These are phyloP conservation scores for Octomys mimax DNA, from an alignment of 2,797 vertebrate species.

Conservation along the genomic window DNA sequence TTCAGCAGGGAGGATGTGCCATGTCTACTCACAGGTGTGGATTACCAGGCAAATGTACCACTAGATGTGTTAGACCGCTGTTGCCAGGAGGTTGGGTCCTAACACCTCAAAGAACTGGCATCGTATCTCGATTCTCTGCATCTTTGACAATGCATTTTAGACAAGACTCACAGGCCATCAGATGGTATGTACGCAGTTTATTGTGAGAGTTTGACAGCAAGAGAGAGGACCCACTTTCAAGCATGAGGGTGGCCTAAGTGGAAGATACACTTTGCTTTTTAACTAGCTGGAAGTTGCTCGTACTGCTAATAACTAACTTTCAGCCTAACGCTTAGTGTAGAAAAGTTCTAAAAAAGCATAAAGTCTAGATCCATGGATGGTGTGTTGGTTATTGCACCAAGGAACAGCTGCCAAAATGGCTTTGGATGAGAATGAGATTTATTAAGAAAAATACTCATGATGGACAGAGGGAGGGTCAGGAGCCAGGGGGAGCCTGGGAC, in stretches of 20 bases:
- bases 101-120: not conserved
- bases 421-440: not conserved
- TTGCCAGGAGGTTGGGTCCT: not conserved
- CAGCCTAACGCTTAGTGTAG: not conserved
- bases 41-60: not conserved
- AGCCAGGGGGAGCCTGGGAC: not conserved
- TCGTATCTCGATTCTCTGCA: not conserved
- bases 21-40: not conserved
- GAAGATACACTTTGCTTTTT: not conserved
- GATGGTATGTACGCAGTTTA: not conserved
- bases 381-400: not conserved
- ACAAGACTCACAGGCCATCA: not conserved
- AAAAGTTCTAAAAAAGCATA: not conserved
- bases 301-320: not conserved
- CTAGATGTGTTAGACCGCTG: not conserved
- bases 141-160: not conserved
- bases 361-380: not conserved
- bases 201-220: not conserved
- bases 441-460: accelerated
- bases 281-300: not conserved
- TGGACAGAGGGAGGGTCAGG: not conserved
- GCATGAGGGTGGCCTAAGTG: not conserved
- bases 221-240: not conserved
- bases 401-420: not conserved
- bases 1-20: not conserved